Conservation (phyloP, 1,140 invertebrate species). For the Eubasilissa regina region DNA sequence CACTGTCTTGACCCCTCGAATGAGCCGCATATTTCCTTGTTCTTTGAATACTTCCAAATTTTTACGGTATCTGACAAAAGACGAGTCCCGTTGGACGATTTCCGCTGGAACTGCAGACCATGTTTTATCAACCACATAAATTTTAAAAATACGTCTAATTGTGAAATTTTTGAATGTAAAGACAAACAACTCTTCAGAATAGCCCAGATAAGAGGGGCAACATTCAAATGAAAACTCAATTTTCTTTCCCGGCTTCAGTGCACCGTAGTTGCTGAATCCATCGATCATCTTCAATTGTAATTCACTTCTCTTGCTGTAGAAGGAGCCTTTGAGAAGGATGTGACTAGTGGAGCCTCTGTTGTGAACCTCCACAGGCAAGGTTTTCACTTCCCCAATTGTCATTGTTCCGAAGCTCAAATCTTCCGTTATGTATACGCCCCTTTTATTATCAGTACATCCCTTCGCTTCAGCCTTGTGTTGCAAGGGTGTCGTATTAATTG, state of each 20-base stretch:
- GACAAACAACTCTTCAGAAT: conserved; percentile 73
- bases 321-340: conserved; percentile 43
- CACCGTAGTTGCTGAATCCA: conserved; percentile 58
- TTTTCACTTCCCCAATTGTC: conserved; percentile 64
- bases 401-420: conserved; percentile 64
- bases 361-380: conserved; percentile 59
- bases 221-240: conserved; percentile 68
- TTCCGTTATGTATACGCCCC: conserved; percentile 67
- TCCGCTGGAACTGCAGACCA: neutral
- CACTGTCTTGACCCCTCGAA: conserved; percentile 43
- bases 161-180: conserved; percentile 74
- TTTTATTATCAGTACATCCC: conserved; percentile 61
- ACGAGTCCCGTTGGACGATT: neutral
- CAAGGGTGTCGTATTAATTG: neutral
- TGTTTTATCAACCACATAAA: conserved; percentile 65
- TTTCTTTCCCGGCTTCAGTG: conserved; percentile 63
- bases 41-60: neutral
- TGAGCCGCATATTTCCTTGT: neutral
- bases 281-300: conserved; percentile 65
- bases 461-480: no score
- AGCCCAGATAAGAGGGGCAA: conserved; percentile 73
- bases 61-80: neutral
- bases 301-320: conserved; percentile 61
- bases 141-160: conserved; percentile 72
- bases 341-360: neutral